Evolutionary conservation across 2,113 vertebrate species (phyloP).

Genomic region (Etheostoma cragini): DNA sequence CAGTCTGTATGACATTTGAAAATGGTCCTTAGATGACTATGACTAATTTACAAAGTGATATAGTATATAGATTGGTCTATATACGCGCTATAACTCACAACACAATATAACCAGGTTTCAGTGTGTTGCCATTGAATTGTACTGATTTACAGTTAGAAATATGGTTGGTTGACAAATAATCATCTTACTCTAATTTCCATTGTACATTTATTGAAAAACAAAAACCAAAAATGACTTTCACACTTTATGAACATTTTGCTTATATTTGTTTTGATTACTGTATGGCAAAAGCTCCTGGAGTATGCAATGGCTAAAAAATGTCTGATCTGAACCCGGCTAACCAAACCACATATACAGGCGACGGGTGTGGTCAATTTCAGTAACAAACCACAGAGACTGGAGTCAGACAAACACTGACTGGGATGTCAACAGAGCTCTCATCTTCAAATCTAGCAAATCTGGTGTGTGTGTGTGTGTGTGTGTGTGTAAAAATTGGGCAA

Average conservation of each 20-base stretch:
- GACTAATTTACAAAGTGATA: neutral
- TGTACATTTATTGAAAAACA: neutral
- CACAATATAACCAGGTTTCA: neutral
- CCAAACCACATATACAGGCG: conserved; percentile 17
- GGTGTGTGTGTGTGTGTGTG: conserved; percentile 8
- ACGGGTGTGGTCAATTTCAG: conserved; percentile 51
- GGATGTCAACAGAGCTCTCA: conserved; percentile 54
- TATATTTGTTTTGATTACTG: conserved; percentile 1
- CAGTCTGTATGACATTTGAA: neutral
- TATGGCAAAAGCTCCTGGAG: conserved; percentile 1
- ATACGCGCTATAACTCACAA: neutral
- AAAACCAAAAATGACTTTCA: neutral
- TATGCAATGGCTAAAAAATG: conserved; percentile 26
- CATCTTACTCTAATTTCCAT: neutral
- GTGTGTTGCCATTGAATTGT: neutral
- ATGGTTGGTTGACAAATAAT: neutral
- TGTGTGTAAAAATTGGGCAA: neutral
- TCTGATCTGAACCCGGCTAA: conserved; percentile 33
- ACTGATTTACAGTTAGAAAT: neutral
- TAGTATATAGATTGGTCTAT: neutral
- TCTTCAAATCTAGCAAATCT: conserved; percentile 46
- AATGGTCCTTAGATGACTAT: conserved; percentile 5
- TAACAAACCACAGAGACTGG: conserved; percentile 47
- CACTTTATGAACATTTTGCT: neutral
- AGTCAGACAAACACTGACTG: conserved; percentile 44